These are phyloP conservation scores for Dromas ardeola DNA, from an alignment of 2,113 vertebrate species.

Conservation along the genomic window DNA sequence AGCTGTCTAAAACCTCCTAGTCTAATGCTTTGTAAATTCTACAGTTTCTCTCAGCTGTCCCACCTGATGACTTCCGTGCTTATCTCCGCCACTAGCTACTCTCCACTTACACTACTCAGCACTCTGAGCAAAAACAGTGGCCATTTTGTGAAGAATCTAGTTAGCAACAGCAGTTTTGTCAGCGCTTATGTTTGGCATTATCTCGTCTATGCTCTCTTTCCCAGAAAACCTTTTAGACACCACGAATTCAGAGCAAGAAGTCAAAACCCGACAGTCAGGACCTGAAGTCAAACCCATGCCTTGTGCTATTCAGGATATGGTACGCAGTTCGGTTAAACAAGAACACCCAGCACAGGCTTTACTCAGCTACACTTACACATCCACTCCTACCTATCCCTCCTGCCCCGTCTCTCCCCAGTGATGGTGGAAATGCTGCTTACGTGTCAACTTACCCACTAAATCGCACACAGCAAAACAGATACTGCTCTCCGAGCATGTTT, in stretches of 20 bases:
- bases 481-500: rapidly evolving
- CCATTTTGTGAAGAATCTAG: background rate
- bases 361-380: background rate
- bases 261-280: background rate
- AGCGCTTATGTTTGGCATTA: background rate
- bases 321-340: background rate
- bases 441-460: background rate
- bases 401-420: background rate
- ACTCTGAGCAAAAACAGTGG: background rate
- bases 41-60: background rate
- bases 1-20: background rate
- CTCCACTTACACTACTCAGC: rapidly evolving
- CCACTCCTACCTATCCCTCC: background rate
- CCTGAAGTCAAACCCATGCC: background rate
- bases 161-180: background rate
- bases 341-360: background rate
- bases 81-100: background rate
- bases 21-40: background rate
- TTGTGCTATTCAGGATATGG: too few relatives aligned
- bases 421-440: background rate
- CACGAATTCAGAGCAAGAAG: background rate
- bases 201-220: background rate
- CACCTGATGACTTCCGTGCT: background rate
- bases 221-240: background rate
- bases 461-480: rapidly evolving